Percentiles rank a stretch among this genome's conserved stretches.
Conservation (phyloP, 2,113 vertebrate species). For the Sclerurus mexicanus region DNA sequence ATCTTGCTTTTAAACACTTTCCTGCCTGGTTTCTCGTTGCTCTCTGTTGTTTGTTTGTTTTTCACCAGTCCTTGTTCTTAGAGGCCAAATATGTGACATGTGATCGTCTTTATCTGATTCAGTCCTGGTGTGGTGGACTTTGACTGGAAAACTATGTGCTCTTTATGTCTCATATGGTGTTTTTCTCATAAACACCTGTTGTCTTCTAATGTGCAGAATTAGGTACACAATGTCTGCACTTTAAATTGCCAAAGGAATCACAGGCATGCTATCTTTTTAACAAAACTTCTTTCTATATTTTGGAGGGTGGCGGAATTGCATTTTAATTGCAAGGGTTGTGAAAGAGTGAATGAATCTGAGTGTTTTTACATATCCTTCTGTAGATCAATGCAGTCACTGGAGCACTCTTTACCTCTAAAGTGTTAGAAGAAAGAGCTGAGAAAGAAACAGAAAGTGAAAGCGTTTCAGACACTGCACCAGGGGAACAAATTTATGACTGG, state of each 20-base stretch:
- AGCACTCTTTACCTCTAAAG: slow-evolving; percentile 91
- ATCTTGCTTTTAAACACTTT: neutral
- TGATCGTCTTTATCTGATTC: neutral
- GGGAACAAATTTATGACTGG: slow-evolving; percentile 92
- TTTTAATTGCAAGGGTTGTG: neutral
- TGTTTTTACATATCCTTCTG: neutral
- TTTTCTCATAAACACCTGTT: neutral
- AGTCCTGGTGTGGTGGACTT: neutral
- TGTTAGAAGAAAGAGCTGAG: slow-evolving; percentile 92
- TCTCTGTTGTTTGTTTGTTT: neutral
- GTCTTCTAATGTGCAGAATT: neutral
- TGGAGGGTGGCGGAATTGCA: neutral
- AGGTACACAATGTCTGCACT: neutral
- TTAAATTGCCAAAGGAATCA: neutral
- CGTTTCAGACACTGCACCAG: slow-evolving; percentile 1
- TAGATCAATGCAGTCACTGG: slow-evolving; percentile 96
- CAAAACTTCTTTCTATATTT: neutral
- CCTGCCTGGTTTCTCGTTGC: neutral
- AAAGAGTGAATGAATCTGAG: neutral
- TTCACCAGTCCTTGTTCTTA: neutral
- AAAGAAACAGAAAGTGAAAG: slow-evolving; percentile 71
- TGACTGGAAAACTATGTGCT: neutral
- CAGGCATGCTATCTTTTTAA: neutral
- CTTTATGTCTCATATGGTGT: neutral
- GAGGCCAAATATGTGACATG: neutral